Evolutionary conservation across 2,888 invertebrate species (phyloP).

Genomic region (Ferrisia virgata): DNA sequence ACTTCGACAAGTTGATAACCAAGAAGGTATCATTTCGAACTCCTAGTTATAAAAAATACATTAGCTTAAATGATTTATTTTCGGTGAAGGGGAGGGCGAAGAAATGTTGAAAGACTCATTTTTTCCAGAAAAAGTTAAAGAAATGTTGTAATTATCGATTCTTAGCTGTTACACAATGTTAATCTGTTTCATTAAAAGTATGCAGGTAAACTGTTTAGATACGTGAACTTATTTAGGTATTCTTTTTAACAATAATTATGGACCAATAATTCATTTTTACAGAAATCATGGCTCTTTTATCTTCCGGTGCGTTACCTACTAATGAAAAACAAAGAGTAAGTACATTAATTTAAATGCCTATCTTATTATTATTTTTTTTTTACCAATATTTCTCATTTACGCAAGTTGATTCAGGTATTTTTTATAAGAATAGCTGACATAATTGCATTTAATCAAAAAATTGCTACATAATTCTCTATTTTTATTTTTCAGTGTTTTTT

Average conservation of each 20-base stretch:
- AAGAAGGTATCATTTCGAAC: too few relatives aligned
- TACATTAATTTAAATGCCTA: not conserved
- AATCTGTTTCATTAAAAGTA: not conserved
- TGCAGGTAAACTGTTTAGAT: too few relatives aligned
- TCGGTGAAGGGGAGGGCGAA: too few relatives aligned
- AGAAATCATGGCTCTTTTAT: constrained; percentile 47
- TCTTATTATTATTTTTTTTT: not conserved
- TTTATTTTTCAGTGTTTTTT: constrained; percentile 49
- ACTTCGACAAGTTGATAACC: too few relatives aligned
- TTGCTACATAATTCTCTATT: not conserved
- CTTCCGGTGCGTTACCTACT: constrained; percentile 46
- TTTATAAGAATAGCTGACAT: too few relatives aligned
- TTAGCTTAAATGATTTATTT: too few relatives aligned
- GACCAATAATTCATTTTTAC: not conserved
- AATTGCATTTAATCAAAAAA: not conserved
- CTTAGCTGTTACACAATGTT: not conserved
- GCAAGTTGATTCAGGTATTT: too few relatives aligned
- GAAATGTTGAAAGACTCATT: not conserved
- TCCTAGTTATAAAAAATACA: too few relatives aligned
- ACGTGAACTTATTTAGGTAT: too few relatives aligned
- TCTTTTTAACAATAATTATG: too few relatives aligned
- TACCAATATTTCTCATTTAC: too few relatives aligned
- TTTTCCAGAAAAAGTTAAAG: not conserved
- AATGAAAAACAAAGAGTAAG: constrained; percentile 48
- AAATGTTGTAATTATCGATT: not conserved